A percentile compares a stretch with the other conserved stretches of the same genome.
phyloP scores from a whole-genome alignment of 2,113 vertebrate species.

The Pipa parva region DNA sequence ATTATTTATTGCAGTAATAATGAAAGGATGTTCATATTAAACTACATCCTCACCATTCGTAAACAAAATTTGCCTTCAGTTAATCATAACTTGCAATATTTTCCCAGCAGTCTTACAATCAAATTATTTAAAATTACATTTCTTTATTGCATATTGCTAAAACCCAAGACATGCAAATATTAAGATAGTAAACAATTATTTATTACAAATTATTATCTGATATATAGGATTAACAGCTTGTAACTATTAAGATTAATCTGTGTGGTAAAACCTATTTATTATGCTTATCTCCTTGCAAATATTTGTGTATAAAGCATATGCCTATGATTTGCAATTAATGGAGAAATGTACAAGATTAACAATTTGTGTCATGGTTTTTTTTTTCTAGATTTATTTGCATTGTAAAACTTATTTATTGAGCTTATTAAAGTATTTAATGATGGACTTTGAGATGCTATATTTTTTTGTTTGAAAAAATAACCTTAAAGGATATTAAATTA shows the following conservation, averaged over 20 bases:
- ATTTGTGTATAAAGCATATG: slow-evolving; percentile 94
- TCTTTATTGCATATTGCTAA: slow-evolving; percentile 83
- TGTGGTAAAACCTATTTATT: slow-evolving; percentile 91
- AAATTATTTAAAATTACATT: slow-evolving; percentile 85
- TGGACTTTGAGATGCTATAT: slow-evolving; percentile 91
- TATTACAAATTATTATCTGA: slow-evolving; percentile 98
- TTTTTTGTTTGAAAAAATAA: slow-evolving; percentile 93
- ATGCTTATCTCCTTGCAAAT: slow-evolving; percentile 92
- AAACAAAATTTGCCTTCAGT: slow-evolving; percentile 66
- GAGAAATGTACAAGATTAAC: slow-evolving; percentile 96
- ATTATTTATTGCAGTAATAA: slow-evolving; percentile 72
- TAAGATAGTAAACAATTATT: slow-evolving; percentile 99
- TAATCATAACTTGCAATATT: slow-evolving; percentile 75
- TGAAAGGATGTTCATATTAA: slow-evolving; percentile 62
- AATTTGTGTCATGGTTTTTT: slow-evolving; percentile 91
- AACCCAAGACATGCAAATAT: slow-evolving; percentile 78
- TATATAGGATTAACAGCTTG: slow-evolving; percentile 99
- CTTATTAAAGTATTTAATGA: slow-evolving; percentile 97
- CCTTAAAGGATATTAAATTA: slow-evolving; percentile 84
- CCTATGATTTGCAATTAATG: slow-evolving; percentile 94
- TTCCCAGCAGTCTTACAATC: slow-evolving; percentile 78
- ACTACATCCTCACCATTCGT: slow-evolving; percentile 56
- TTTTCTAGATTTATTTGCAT: slow-evolving; percentile 88
- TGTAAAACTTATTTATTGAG: slow-evolving; percentile 97
- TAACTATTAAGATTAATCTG: slow-evolving; percentile 93